These are phyloP conservation scores for Microcebus lehilahytsara DNA, from an alignment of 2,113 vertebrate species.

Conservation along the genomic window DNA sequence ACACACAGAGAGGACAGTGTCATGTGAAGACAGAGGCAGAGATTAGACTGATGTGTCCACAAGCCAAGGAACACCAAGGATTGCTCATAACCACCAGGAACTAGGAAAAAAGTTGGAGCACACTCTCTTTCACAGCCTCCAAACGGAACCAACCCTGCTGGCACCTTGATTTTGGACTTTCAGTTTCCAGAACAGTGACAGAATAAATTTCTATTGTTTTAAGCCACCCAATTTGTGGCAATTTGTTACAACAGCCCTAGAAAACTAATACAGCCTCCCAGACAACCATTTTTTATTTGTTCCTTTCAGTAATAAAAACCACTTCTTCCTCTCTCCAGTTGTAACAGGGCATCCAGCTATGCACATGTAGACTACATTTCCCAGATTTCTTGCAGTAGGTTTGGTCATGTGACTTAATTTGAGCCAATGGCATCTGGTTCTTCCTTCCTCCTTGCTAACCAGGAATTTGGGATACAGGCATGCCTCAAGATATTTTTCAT, in stretches of 20 bases:
- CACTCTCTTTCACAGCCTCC: not conserved
- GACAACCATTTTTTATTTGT: not conserved
- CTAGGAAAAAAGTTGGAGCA: not conserved
- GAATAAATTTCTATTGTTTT: not conserved
- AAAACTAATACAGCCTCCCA: not conserved
- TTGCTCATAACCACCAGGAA: not conserved
- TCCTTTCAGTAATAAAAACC: not conserved
- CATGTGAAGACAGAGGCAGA: not conserved
- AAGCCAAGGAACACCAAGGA: no score
- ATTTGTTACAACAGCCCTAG: not conserved
- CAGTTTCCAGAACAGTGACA: not conserved
- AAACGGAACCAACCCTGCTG: not conserved
- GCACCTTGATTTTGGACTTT: not conserved
- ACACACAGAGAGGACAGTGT: not conserved
- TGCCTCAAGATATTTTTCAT: no score
- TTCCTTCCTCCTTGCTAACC: not conserved
- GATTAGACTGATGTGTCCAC: not conserved
- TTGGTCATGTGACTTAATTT: not conserved
- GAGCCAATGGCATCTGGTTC: not conserved
- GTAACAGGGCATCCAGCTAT: not conserved
- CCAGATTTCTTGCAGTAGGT: not conserved
- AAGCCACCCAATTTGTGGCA: not conserved
- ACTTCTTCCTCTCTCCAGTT: not conserved
- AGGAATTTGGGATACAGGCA: not conserved
- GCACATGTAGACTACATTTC: not conserved